These are phyloP conservation scores for Pan troglodytes DNA, from an alignment of 2,113 vertebrate species.

Conservation along the genomic window DNA sequence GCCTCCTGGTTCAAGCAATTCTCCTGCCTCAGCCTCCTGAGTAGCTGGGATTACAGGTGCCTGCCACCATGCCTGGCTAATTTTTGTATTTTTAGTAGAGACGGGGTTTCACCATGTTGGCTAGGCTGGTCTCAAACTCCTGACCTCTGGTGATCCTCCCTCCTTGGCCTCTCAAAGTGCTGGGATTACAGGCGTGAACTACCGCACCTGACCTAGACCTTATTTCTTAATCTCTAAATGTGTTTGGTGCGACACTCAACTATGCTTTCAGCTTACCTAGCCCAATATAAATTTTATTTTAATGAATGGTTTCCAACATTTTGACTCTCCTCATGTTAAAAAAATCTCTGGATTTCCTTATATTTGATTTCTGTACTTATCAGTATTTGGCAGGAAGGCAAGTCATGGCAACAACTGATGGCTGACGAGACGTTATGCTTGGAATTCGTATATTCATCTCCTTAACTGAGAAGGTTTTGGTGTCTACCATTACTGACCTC, in stretches of 20 bases:
- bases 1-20: too few relatives aligned
- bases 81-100: too few relatives aligned
- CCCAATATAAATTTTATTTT: background rate
- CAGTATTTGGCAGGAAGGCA: background rate
- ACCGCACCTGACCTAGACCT: accelerated
- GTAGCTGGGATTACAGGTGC: too few relatives aligned
- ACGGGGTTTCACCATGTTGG: too few relatives aligned
- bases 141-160: too few relatives aligned
- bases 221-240: background rate
- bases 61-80: too few relatives aligned
- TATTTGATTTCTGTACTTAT: background rate
- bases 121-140: too few relatives aligned
- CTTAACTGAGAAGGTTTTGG: background rate
- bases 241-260: background rate
- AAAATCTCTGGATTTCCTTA: background rate
- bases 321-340: background rate
- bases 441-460: background rate
- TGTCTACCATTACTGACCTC: background rate
- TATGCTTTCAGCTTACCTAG: background rate
- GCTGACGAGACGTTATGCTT: background rate
- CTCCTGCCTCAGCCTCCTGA: too few relatives aligned
- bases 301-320: background rate
- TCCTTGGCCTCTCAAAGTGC: too few relatives aligned
- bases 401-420: background rate
- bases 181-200: too few relatives aligned